phyloP scores from a whole-genome alignment of 1,140 invertebrate genomes.

The Kradibia gibbosae region DNA sequence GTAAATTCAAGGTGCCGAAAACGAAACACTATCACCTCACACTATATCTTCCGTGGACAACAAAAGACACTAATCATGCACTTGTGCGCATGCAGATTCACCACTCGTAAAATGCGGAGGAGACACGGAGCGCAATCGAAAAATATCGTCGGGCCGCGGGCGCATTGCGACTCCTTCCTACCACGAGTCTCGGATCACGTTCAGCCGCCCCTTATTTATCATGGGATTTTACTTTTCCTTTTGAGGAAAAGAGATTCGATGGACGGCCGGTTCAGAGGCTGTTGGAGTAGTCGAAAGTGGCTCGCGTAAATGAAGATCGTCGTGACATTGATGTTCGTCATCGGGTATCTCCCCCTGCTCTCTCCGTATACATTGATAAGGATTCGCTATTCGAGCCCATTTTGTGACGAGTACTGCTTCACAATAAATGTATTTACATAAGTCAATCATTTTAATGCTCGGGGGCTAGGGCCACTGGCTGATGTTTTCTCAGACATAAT shows the following conservation, averaged over 20 bases:
- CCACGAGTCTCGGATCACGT: neutral
- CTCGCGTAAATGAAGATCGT: neutral
- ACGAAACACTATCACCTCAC: neutral
- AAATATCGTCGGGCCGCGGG: conserved; percentile 9
- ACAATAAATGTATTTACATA: neutral
- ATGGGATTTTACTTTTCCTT: neutral
- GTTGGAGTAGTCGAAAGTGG: too few relatives aligned
- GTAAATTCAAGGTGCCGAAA: conserved; percentile 27
- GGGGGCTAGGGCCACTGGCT: neutral
- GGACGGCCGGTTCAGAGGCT: too few relatives aligned
- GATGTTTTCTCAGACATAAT: neutral
- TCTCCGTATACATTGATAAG: too few relatives aligned
- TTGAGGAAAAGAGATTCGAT: too few relatives aligned
- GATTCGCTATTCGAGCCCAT: neutral
- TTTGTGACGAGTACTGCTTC: neutral
- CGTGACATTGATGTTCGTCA: neutral
- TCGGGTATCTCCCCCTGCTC: too few relatives aligned
- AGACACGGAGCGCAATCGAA: conserved; percentile 10
- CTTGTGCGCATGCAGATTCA: neutral
- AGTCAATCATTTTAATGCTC: neutral
- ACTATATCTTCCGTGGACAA: neutral
- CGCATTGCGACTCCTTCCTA: neutral
- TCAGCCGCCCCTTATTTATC: neutral
- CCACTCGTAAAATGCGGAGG: conserved; percentile 25
- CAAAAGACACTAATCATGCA: conserved; percentile 5